Evolutionary conservation across 2,113 vertebrate species (phyloP), one percentile per base, ranked within the genome.

Genomic region (Nothobranchius furzeri): DNA sequence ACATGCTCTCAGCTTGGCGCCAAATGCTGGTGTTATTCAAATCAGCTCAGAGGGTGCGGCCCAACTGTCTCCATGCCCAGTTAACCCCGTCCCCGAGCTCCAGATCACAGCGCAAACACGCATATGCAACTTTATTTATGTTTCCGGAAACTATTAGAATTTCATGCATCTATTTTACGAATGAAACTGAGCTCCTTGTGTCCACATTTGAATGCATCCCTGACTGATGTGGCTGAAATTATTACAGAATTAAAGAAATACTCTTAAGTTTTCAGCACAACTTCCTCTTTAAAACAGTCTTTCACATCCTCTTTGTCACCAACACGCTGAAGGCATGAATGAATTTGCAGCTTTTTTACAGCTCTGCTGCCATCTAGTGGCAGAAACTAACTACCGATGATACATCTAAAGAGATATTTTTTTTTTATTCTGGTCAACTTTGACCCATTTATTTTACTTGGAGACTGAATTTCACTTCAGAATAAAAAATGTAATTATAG

Each of bases 21-120:
- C 84, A 88, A 89, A 89, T 65, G 78, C 79, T 78, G 78, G 82
- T 73, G 70, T 88, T 89, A 90, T 91, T 90, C 73, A 91, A 88
- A 89, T 89, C 54, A 86, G 67, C 86, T 72, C 63, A 63, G 85
- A 86, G 88, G 89, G 87, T 87, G 89, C 79, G 86, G 86, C 86
- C 85, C 87, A 90, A 91, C 90, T 82, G 90, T 81, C 87, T 88
- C 75, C 62, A 52, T 62, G 76, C 87, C 85, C 88, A 87, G 82
- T 89, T 89, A 91, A 90, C 87, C 84, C 88, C 60, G 66, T 63
- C 78, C 30, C 30, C 35, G 70, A 64, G 76, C 73, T 12, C 10
- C 43, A 45, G 9, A 45, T 45, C 43, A 2, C 24, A 15, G 69
- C 78, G 88, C 81, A 86, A 86, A 87, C 81, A 49, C 64, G 6